Conservation (phyloP, 37 sponge, comb jelly and placozoan genomes). For the Chondrilla cf. caribensis region DNA sequence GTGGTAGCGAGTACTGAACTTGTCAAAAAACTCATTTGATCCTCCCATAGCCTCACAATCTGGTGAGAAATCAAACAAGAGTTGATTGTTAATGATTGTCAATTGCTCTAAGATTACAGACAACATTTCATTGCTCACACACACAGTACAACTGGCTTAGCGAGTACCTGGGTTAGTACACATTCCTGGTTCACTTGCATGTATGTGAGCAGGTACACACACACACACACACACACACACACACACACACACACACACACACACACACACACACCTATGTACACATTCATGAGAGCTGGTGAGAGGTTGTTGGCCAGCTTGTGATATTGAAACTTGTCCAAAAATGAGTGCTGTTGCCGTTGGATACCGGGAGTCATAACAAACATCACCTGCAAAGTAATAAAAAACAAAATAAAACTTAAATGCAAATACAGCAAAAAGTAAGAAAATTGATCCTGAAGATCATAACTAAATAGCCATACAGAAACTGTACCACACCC, state of each 20-base stretch:
- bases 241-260: not conserved
- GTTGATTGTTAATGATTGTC: not conserved
- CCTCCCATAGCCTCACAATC: slow-evolving; percentile 93
- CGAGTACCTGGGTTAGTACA: too few relatives aligned
- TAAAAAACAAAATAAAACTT: not conserved
- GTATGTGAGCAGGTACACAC: not conserved
- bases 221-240: too few relatives aligned
- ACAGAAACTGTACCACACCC: too few relatives aligned
- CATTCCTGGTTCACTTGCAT: slow-evolving; percentile 1
- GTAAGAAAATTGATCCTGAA: too few relatives aligned
- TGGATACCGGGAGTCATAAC: slow-evolving; percentile 57
- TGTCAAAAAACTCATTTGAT: slow-evolving; percentile 97
- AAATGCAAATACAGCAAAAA: not conserved
- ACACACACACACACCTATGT: slow-evolving; percentile 71
- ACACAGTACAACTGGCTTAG: too few relatives aligned
- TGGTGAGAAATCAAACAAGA: slow-evolving; percentile 30
- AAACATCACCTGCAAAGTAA: slow-evolving; percentile 47
- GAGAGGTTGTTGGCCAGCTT: slow-evolving; percentile 44
- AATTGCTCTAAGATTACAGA: not conserved
- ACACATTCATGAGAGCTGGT: slow-evolving; percentile 58
- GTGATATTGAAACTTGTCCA: slow-evolving; percentile 47
- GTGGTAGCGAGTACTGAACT: slow-evolving; percentile 95
- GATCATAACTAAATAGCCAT: too few relatives aligned
- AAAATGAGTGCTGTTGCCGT: slow-evolving; percentile 16
- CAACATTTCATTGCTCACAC: slow-evolving; percentile 11